A percentile compares a stretch with the other conserved stretches of the same genome.
Conservation (phyloP, 2,888 invertebrate genomes). For the Lumbricus terrestris region DNA sequence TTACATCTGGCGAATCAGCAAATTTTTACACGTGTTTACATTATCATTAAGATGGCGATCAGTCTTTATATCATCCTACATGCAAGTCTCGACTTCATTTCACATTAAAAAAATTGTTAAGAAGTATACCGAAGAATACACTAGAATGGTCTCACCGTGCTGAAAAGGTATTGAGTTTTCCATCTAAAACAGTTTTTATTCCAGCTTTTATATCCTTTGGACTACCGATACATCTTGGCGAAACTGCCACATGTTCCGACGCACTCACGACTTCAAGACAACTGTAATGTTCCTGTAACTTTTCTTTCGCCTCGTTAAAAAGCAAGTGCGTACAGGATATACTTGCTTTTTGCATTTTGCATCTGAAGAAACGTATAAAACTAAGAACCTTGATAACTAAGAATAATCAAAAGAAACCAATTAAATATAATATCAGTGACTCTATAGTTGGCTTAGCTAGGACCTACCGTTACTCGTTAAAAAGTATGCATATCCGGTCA, state of each 20-base stretch:
- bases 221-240: background rate
- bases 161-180: background rate
- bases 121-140: background rate
- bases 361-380: background rate
- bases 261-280: background rate
- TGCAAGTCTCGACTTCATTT: too few relatives aligned
- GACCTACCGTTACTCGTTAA: too few relatives aligned
- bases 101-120: too few relatives aligned
- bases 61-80: too few relatives aligned
- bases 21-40: too few relatives aligned
- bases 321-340: background rate
- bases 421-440: too few relatives aligned
- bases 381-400: background rate
- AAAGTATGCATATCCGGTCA: too few relatives aligned
- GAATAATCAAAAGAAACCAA: background rate
- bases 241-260: background rate
- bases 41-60: too few relatives aligned
- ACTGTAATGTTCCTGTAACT: background rate
- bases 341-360: background rate
- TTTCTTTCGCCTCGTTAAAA: background rate
- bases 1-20: too few relatives aligned
- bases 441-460: too few relatives aligned
- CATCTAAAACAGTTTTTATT: constrained; percentile 3
- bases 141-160: background rate
- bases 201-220: background rate